Evolutionary conservation across 2,888 invertebrate species (phyloP), one percentile per base, ranked within the genome.

Genomic region (Drosophila paramelanica): DNA sequence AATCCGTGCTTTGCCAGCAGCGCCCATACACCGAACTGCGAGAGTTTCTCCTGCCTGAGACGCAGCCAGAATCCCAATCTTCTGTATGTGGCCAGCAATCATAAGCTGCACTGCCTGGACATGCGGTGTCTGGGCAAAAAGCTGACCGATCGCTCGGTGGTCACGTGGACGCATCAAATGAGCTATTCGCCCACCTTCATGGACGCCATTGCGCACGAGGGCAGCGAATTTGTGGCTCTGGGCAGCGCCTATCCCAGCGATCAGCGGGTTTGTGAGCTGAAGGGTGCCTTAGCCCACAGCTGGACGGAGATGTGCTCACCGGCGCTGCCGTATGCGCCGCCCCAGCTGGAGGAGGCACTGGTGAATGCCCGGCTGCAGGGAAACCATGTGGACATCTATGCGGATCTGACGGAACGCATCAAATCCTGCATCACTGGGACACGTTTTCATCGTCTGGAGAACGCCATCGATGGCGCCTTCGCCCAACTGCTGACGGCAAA

Each of bases 81-180:
- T 0, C 66, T 91, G 7, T 92, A 92, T 59, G 75, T 91, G 31
- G 91, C 84, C 3, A 89, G 92, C 4, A 91, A 82, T 46, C 92
- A 92, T 60, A 91, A 91, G 36, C 27, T 91, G 3, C 90, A 90
- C 59, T 90, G 90, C 27, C 53, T 92, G 46, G 92, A 92, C 55
- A 55, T 81, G 41, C 87, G 92, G 2, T 88, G 78, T 39, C 62
- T 87, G 62, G 73, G 85, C 8, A 77, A 77, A 43, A 74, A 82
- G 38, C 51, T 88, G 5, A 56, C 82, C 0, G 74, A 79, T 47
- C 83, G 83, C 0, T 10, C 83, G 0, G 73, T 91, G 0, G 77
- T 88, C 17, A 79, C 86, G 5, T 92, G 92, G 92, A 86, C 89
- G 1, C 92, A 92, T 78, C 91, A 91, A 64, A 79, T 92, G 87